A percentile compares a stretch with the other conserved stretches of the same genome.
Evolutionary conservation across 1,140 invertebrate genomes (phyloP).

Genomic region (Drosophila setifemur): DNA sequence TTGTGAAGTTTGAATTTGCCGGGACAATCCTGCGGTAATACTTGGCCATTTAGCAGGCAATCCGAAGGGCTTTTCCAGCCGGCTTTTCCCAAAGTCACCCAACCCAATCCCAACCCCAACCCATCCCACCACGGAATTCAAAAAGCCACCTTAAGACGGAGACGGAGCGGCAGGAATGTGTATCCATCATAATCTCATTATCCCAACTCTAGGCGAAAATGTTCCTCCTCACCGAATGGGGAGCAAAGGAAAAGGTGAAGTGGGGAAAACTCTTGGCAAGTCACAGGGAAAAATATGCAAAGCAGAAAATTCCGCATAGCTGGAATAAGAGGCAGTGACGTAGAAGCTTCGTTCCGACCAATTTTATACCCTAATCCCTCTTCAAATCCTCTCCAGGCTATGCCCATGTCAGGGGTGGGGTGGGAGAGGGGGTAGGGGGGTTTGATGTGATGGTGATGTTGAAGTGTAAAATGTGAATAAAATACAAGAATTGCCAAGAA

Average conservation of each 20-base stretch:
- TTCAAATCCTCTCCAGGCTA: slow-evolving; percentile 4
- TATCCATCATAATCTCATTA: slow-evolving; percentile 49
- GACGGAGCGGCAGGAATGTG: slow-evolving; percentile 38
- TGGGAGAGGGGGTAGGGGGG: too few relatives aligned
- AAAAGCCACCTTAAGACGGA: slow-evolving; percentile 39
- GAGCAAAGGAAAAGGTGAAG: neutral
- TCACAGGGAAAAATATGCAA: slow-evolving; percentile 54
- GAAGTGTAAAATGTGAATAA: slow-evolving; percentile 42
- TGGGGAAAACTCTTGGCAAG: slow-evolving; percentile 2
- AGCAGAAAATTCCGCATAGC: slow-evolving; percentile 45
- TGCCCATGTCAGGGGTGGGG: neutral
- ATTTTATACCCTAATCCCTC: slow-evolving; percentile 16
- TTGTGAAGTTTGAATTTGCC: slow-evolving; percentile 35
- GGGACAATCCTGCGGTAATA: slow-evolving; percentile 35
- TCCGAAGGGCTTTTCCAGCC: slow-evolving; percentile 38
- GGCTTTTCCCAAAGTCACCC: slow-evolving; percentile 15
- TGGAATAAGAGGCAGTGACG: slow-evolving; percentile 1
- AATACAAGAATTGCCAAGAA: slow-evolving; percentile 31
- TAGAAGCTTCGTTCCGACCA: neutral
- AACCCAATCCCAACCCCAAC: neutral
- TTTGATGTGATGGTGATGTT: neutral
- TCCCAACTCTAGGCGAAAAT: slow-evolving; percentile 35
- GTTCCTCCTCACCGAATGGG: neutral
- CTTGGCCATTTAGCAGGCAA: slow-evolving; percentile 31
- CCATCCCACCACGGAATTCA: neutral